Base-by-base conservation (phyloP, 2,797 vertebrate genomes). In the Girardinus metallicus region DNA sequence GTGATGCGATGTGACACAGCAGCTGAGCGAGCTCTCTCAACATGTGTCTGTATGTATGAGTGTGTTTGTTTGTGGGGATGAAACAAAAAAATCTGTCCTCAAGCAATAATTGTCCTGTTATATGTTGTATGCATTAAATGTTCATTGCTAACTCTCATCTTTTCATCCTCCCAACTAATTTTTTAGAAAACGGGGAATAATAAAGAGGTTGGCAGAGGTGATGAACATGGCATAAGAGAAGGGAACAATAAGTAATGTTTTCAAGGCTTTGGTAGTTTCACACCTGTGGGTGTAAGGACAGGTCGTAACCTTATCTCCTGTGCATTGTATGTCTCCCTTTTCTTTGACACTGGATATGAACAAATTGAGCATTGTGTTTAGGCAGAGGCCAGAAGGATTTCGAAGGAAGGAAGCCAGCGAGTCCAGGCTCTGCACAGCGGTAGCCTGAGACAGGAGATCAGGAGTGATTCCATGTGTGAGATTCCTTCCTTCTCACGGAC, bases 241-340 rank as follows among this genome's bases (percentile, higher is more conserved):
- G 66, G 80, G 83, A 85, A 80, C 81, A 39, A 73, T 62, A 74
- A 80, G 55, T 76, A 82, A 87, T 91, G 89, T 92, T 93, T 89
- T 91, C 73, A 91, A 87, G 85, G 88, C 94, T 95, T 94, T 93
- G 83, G 86, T 92, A 85, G 94, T 88, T 92, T 89, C 96, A 94
- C 95, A 97, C 95, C 96, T 97, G 96, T 95, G 95, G 91, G 80
- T 94, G 89, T 94, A 93, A 95, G 82, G 95, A 95, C 95, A 96
- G 93, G 91, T 92, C 95, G 95, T 95, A 97, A 97, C 96, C 94
- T 96, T 97, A 97, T 96, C 97, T 97, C 83, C 89, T 79, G 3
- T 12, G 77, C 13, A 92, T 94, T 95, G 94, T 94, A 78, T 80
- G 83, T 89, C 93, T 95, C 93, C 94, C 90, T 95, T 94, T 94